Evolutionary conservation across 2,888 invertebrate species (phyloP).

Genomic region (Drosophila antonietae): DNA sequence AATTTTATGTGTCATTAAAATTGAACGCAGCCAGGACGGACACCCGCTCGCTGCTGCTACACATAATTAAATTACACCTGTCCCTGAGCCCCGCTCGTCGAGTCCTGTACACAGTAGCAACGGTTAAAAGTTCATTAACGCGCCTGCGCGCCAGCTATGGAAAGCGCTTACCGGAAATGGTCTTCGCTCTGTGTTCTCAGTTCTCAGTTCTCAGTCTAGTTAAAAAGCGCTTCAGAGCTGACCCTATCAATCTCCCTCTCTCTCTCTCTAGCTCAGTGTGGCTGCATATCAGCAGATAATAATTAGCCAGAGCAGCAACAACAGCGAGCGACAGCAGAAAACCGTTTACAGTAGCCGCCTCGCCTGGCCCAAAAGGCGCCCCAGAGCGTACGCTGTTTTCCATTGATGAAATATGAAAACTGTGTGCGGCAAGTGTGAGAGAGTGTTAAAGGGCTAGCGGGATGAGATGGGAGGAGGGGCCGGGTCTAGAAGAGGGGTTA

Average conservation of each 20-base stretch:
- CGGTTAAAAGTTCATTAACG: constrained; percentile 78
- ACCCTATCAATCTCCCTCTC: background rate
- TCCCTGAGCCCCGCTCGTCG: constrained; percentile 45
- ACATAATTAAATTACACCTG: constrained; percentile 81
- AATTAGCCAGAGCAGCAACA: constrained; percentile 55
- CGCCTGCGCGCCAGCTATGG: constrained; percentile 49
- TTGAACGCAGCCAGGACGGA: constrained; percentile 63
- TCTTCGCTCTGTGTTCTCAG: background rate
- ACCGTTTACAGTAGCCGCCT: constrained; percentile 58
- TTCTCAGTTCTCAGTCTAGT: background rate
- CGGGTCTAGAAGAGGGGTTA: background rate
- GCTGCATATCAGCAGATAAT: constrained; percentile 38
- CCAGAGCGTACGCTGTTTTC: constrained; percentile 35
- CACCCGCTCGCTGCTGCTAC: constrained; percentile 29
- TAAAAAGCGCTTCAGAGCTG: constrained; percentile 4
- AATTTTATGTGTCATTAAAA: constrained; percentile 82
- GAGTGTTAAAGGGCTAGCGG: background rate
- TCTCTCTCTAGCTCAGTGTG: background rate
- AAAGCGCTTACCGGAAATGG: constrained; percentile 63
- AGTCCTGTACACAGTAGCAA: constrained; percentile 43
- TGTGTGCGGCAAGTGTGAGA: background rate
- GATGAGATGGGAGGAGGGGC: background rate
- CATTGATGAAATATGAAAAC: constrained; percentile 48
- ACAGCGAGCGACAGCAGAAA: constrained; percentile 28
- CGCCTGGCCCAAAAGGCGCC: constrained; percentile 40